Evolutionary conservation across 2,113 vertebrate species (phyloP).

Genomic region (Mohoua ochrocephala): DNA sequence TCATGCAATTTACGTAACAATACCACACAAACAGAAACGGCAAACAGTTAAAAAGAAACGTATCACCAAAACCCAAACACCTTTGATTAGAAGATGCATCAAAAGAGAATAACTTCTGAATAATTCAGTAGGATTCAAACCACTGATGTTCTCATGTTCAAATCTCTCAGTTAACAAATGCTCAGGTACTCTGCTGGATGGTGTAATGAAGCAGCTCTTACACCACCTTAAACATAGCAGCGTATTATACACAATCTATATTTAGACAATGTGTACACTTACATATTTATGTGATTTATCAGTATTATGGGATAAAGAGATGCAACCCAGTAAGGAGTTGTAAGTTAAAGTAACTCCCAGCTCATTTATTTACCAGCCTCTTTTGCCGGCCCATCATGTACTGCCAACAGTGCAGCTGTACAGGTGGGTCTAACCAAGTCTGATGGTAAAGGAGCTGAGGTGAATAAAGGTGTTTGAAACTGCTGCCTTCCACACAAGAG

Average conservation of each 20-base stretch:
- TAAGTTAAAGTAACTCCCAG: neutral
- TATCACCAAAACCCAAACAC: neutral
- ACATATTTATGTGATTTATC: neutral
- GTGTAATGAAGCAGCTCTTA: neutral
- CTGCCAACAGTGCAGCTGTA: neutral
- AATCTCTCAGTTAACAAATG: neutral
- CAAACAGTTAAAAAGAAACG: neutral
- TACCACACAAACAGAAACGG: neutral
- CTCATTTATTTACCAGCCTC: neutral
- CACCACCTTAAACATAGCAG: neutral
- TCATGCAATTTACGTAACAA: neutral
- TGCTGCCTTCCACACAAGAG: neutral
- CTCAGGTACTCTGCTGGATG: neutral
- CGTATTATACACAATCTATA: neutral
- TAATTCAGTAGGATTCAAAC: neutral
- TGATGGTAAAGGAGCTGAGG: neutral
- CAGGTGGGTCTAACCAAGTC: neutral
- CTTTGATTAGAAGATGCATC: neutral
- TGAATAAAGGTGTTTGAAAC: neutral
- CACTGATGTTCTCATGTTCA: neutral
- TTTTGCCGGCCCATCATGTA: neutral
- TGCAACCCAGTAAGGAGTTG: neutral
- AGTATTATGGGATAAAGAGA: neutral
- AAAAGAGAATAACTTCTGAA: neutral
- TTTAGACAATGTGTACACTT: neutral